Evolutionary conservation across 2,888 invertebrate species (phyloP).

Genomic region (Allacma fusca): DNA sequence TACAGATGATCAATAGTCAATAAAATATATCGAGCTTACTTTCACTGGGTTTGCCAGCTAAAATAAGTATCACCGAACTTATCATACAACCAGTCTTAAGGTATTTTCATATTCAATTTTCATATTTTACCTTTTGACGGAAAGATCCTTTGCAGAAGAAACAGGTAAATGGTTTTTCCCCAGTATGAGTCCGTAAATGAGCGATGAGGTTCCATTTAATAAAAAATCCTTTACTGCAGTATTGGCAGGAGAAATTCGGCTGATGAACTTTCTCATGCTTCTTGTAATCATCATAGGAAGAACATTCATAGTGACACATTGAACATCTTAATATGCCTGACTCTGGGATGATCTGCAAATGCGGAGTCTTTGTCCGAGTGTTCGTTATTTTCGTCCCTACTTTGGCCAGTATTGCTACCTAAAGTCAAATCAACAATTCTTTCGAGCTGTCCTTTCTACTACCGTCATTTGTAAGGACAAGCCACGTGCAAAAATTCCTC

Average conservation of each 20-base stretch:
- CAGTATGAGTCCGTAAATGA: slow-evolving; percentile 60
- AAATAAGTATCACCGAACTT: too few species aligned
- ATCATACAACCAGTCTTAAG: too few species aligned
- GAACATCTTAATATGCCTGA: slow-evolving; percentile 59
- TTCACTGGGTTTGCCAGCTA: too few species aligned
- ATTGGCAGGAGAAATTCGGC: slow-evolving; percentile 61
- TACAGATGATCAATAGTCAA: neutral
- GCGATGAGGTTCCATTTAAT: slow-evolving; percentile 62
- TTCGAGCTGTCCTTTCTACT: slow-evolving; percentile 22
- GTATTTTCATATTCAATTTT: too few species aligned
- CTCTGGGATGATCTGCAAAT: slow-evolving; percentile 61
- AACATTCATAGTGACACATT: slow-evolving; percentile 61
- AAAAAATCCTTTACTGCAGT: slow-evolving; percentile 61
- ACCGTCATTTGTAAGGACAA: neutral
- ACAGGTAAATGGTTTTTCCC: slow-evolving; percentile 61
- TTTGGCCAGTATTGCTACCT: slow-evolving; percentile 58
- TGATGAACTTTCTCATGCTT: slow-evolving; percentile 62
- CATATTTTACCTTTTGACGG: slow-evolving; percentile 61
- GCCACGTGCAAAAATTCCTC: neutral
- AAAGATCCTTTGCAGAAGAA: slow-evolving; percentile 61
- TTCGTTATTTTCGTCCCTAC: slow-evolving; percentile 61
- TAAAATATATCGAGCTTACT: too few species aligned
- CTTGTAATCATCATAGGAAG: slow-evolving; percentile 61
- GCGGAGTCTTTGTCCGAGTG: slow-evolving; percentile 61
- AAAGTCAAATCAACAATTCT: slow-evolving; percentile 34